Conservation (phyloP, 2,797 vertebrate genomes). For the Nannoperca australis region DNA sequence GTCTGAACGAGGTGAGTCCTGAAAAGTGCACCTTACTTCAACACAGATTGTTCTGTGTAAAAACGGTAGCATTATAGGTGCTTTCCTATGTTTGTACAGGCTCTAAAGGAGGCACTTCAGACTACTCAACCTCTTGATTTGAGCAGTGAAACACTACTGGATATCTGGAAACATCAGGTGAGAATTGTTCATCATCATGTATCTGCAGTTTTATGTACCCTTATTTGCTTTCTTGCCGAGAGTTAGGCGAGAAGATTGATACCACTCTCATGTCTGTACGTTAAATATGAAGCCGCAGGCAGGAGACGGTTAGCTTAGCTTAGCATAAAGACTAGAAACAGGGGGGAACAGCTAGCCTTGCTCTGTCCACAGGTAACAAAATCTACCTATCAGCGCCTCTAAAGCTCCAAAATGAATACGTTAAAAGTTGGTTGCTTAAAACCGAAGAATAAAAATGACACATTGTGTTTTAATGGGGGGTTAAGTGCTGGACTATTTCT, state of each 20-base stretch:
- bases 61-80: neutral
- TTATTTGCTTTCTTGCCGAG: neutral
- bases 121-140: neutral
- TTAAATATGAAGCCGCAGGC: neutral
- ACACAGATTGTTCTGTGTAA: no score
- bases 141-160: constrained; percentile 49
- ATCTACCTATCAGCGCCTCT: no score
- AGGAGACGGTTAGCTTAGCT: neutral
- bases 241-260: neutral
- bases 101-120: constrained; percentile 58
- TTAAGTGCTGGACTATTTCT: neutral
- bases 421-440: neutral
- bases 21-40: no score
- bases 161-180: constrained; percentile 81
- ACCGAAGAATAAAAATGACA: neutral
- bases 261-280: neutral
- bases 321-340: neutral
- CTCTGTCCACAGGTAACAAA: neutral
- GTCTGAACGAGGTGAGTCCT: constrained; percentile 75
- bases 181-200: neutral
- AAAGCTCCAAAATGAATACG: neutral
- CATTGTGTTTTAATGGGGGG: neutral
- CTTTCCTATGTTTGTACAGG: constrained; percentile 49
- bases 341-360: neutral
- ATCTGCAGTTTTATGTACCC: neutral